phyloP scores from a whole-genome alignment of 2,113 vertebrate species.

The Chloroceryle aenea region DNA sequence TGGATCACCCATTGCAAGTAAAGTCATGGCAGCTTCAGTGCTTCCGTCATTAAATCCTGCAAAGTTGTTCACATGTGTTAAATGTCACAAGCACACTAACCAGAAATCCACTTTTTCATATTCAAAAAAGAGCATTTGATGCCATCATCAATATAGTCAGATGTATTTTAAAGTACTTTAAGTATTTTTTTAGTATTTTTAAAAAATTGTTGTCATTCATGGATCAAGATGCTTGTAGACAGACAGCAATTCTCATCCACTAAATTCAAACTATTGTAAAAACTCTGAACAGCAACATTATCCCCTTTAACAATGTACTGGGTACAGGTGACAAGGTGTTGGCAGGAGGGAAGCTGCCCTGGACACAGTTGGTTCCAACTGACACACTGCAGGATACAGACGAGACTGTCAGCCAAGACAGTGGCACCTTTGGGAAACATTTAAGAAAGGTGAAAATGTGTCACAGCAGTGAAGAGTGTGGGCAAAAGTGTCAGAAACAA shows the following conservation, averaged over 20 bases:
- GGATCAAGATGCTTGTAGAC: neutral
- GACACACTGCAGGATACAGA: neutral
- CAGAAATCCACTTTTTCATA: neutral
- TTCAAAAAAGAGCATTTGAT: neutral
- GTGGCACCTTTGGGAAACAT: neutral
- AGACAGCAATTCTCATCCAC: neutral
- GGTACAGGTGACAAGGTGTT: neutral
- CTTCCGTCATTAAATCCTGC: slow-evolving; percentile 83
- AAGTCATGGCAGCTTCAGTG: slow-evolving; percentile 89
- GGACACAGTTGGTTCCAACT: neutral
- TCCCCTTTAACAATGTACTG: neutral
- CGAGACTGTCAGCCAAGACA: neutral
- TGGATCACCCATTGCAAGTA: slow-evolving; percentile 88
- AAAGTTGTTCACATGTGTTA: neutral
- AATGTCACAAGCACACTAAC: neutral
- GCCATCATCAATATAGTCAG: neutral
- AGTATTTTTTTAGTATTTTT: neutral
- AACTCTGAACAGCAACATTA: neutral
- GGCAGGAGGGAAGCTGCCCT: neutral
- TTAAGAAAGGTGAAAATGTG: neutral
- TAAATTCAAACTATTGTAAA: neutral
- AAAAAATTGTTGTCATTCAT: neutral
- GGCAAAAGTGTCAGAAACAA: neutral
- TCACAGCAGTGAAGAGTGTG: neutral
- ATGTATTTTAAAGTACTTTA: too few species aligned